Percentiles rank a stretch among this genome's conserved stretches.
These are phyloP conservation scores for Saxidomus purpurata DNA, from an alignment of 1,140 invertebrate genomes.

Conservation along the genomic window DNA sequence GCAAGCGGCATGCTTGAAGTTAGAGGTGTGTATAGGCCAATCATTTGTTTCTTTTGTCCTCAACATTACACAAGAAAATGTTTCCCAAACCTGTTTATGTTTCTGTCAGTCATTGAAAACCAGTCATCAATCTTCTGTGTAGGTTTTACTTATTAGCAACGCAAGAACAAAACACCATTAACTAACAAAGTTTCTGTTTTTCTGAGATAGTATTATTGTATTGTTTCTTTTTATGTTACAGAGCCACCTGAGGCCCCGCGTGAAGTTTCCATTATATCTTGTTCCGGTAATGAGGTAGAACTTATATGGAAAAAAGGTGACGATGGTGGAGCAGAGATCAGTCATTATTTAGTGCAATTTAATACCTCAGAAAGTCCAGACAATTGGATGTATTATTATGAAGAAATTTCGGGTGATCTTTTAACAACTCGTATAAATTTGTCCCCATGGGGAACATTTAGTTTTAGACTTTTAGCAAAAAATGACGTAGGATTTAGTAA, in stretches of 20 bases:
- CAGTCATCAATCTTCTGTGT: no score
- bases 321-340: constrained; percentile 95
- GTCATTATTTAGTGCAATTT: constrained; percentile 96
- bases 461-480: constrained; percentile 95
- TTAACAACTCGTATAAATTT: constrained; percentile 72
- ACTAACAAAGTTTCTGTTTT: no score
- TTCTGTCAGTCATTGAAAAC: no score
- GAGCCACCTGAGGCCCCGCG: constrained; percentile 97
- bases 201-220: not conserved
- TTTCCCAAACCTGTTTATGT: no score
- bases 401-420: constrained; percentile 70
- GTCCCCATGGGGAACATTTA: constrained; percentile 81
- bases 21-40: constrained; percentile 89
- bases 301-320: constrained; percentile 93
- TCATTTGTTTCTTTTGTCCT: no score
- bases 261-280: constrained; percentile 86
- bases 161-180: no score
- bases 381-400: constrained; percentile 90
- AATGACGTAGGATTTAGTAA: constrained; percentile 97
- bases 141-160: no score
- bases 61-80: no score
- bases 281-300: constrained; percentile 90
- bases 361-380: constrained; percentile 98
- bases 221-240: constrained; percentile 80
- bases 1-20: constrained; percentile 95